Percentiles rank a stretch among this genome's conserved stretches.
These are phyloP conservation scores for Calephelis perditalis DNA, from an alignment of 2,888 invertebrate species.

Conservation along the genomic window DNA sequence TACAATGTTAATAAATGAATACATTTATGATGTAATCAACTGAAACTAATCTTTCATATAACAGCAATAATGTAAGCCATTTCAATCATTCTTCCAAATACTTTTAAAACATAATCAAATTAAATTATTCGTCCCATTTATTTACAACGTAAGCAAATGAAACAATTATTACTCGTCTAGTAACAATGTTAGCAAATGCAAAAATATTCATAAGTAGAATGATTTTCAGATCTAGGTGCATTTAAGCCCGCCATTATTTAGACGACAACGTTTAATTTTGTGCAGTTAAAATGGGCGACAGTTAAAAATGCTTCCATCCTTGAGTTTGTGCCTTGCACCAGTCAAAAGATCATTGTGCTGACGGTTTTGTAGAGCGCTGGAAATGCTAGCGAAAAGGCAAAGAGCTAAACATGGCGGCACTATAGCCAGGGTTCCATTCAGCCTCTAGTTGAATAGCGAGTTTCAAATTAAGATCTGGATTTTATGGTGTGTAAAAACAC, in stretches of 20 bases:
- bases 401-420: slow-evolving; percentile 41
- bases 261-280: slow-evolving; percentile 44
- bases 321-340: slow-evolving; percentile 43
- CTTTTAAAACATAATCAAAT: no score
- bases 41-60: no score
- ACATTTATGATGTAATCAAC: no score
- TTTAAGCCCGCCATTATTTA: slow-evolving; percentile 31
- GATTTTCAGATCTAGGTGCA: not conserved
- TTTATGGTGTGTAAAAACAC: slow-evolving; percentile 49
- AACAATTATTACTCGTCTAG: no score
- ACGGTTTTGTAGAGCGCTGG: slow-evolving; percentile 50
- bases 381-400: slow-evolving; percentile 40
- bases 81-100: no score
- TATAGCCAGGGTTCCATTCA: slow-evolving; percentile 45
- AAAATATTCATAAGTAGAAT: no score
- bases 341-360: slow-evolving; percentile 67
- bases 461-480: slow-evolving; percentile 50
- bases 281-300: slow-evolving; percentile 43
- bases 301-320: slow-evolving; percentile 40
- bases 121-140: no score
- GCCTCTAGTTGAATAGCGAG: slow-evolving; percentile 43
- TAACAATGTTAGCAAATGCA: no score
- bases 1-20: no score
- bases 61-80: no score
- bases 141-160: no score